phyloP scores from a whole-genome alignment of 1,140 invertebrate genomes.

The Ceratina japonica region DNA sequence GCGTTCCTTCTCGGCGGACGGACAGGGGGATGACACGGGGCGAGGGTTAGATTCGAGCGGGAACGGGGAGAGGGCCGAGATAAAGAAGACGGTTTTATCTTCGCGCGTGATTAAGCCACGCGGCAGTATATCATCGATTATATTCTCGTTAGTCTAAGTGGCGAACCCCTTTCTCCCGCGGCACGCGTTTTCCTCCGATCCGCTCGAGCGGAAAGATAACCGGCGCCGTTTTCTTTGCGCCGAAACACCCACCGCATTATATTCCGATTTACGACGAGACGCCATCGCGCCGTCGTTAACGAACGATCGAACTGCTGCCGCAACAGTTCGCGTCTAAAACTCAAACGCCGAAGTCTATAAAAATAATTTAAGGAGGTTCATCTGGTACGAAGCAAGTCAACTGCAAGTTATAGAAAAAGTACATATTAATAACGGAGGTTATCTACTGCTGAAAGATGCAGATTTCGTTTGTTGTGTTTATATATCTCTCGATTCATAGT shows the following conservation, averaged over 20 bases:
- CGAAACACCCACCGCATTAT: constrained; percentile 39
- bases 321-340: too few relatives aligned
- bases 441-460: too few relatives aligned
- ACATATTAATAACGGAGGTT: too few relatives aligned
- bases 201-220: constrained; percentile 52
- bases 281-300: constrained; percentile 39
- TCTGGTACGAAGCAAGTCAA: too few relatives aligned
- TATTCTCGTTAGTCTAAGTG: constrained; percentile 74
- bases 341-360: too few relatives aligned
- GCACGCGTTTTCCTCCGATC: constrained; percentile 42
- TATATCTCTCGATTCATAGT: too few relatives aligned
- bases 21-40: constrained; percentile 49
- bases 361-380: too few relatives aligned
- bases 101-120: constrained; percentile 74
- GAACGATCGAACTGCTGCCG: constrained; percentile 41
- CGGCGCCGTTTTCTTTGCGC: constrained; percentile 32
- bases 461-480: too few relatives aligned
- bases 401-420: too few relatives aligned
- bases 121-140: constrained; percentile 76
- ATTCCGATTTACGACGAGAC: constrained; percentile 52
- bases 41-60: constrained; percentile 53
- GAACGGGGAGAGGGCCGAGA: constrained; percentile 1
- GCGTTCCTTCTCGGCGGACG: constrained; percentile 24
- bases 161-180: constrained; percentile 6
- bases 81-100: constrained; percentile 69